Conservation (phyloP, 1,140 invertebrate species). For the Papilio glaucus region DNA sequence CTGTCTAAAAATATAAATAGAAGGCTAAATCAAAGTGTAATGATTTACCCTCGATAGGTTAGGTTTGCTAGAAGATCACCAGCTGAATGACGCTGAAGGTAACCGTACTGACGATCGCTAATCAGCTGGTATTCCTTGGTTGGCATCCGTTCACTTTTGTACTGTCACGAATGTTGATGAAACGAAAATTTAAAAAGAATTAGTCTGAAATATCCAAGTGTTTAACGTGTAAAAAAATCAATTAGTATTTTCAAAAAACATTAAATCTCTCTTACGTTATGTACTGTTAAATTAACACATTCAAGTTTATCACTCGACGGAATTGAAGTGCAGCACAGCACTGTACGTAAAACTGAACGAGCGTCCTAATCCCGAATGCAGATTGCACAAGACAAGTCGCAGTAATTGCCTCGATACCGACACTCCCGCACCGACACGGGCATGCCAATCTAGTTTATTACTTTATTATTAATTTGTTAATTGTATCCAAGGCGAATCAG, state of each 20-base stretch:
- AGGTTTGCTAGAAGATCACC: too few species aligned
- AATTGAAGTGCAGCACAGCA: neutral
- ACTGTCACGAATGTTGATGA: too few species aligned
- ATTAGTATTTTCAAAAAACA: neutral
- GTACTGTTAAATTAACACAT: constrained; percentile 3
- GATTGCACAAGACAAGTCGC: constrained; percentile 20
- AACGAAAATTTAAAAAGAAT: too few species aligned
- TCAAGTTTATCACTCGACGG: neutral
- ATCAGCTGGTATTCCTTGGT: too few species aligned
- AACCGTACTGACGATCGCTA: too few species aligned
- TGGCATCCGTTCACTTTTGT: too few species aligned
- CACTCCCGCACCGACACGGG: neutral
- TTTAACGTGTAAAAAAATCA: neutral
- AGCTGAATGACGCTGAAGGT: too few species aligned
- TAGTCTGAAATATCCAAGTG: too few species aligned
- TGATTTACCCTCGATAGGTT: too few species aligned
- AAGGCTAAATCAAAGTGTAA: too few species aligned
- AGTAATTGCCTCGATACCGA: constrained; percentile 18
- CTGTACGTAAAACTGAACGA: constrained; percentile 22
- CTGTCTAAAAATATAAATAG: too few species aligned
- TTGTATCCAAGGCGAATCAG: neutral
- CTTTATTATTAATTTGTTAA: neutral
- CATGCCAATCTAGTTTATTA: neutral
- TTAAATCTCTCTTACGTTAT: neutral
- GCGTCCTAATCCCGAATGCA: constrained; percentile 17